Evolutionary conservation across 2,888 invertebrate genomes (phyloP), one percentile per base, ranked within the genome.

Genomic region (Xiphydria camelus): DNA sequence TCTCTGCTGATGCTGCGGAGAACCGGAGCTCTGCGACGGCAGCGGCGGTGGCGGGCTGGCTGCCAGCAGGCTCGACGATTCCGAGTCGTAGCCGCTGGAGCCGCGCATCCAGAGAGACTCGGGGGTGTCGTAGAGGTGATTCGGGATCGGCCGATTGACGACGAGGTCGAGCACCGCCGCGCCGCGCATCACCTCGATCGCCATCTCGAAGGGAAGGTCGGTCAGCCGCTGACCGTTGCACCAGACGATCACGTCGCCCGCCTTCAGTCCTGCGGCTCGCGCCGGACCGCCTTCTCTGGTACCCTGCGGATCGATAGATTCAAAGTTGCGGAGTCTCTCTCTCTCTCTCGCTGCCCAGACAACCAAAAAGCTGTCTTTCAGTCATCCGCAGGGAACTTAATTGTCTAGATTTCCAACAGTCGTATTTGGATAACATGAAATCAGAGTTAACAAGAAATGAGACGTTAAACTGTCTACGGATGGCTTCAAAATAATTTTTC

Each of bases 211-310:
- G 10, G 74, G 73, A 34, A 74, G 49, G 54, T 73, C 73, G 23
- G 70, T 73, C 12, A 74, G 57, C 15, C 72, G 62, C 25, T 73
- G 73, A 49, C 90, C 91, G 71, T 96, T 95, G 74, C 94, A 94
- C 59, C 88, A 87, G 41, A 94, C 75, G 53, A 96, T 90, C 77
- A 94, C 93, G 75, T 96, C 95, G 4, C 94, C 94, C 0, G 92
- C 90, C 62, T 90, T 82, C 10, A 96, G 78, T 0, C 94, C 94
- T 1, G 91, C 89, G 62, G 92, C 89, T 35, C 90, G 82, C 0
- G 94, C 94, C 45, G 94, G 87, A 32, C 94, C 92, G 18, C 89
- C 89, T 57, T 91, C 91, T 69, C 91, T 87, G 40, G 94, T 92
- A 61, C 91, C 91, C 78, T 95, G 90, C 26, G 12, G 17, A 20